Evolutionary conservation across 2,113 vertebrate species (phyloP).

Genomic region (Pterocles burchelli): DNA sequence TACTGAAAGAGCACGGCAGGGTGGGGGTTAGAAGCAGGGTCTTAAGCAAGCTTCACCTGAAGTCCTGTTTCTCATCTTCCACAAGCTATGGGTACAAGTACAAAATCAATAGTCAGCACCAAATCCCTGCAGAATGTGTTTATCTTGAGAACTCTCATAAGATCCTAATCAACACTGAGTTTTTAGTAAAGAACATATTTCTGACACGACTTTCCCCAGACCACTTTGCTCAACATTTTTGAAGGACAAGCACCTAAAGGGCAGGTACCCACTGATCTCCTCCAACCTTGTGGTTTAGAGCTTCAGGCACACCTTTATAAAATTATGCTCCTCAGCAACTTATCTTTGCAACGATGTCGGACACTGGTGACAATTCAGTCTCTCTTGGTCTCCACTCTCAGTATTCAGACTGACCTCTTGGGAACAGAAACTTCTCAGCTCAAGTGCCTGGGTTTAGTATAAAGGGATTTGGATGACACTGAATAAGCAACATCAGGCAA

Average conservation of each 20-base stretch:
- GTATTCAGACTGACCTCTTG: not conserved
- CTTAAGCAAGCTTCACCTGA: not conserved
- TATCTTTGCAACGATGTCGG: not conserved
- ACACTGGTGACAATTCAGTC: not conserved
- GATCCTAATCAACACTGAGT: not conserved
- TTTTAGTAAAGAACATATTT: not conserved
- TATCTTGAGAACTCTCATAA: not conserved
- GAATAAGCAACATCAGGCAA: not conserved
- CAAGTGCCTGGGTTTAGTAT: not conserved
- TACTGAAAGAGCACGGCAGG: not conserved
- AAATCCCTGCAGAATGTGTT: not conserved
- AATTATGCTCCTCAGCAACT: not conserved
- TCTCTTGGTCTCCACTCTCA: not conserved
- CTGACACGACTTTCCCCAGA: not conserved
- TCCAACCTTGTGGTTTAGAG: not conserved
- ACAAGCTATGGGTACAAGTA: not conserved
- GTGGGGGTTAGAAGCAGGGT: not conserved
- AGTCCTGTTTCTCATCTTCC: not conserved
- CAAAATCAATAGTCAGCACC: not conserved
- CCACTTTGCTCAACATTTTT: not conserved
- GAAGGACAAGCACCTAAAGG: not conserved
- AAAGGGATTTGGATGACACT: not conserved
- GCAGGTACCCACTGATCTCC: not conserved
- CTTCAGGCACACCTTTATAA: not conserved
- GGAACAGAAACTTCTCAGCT: not conserved